A percentile compares a stretch with the other conserved stretches of the same genome.
phyloP scores from a whole-genome alignment of 1,140 invertebrate species.

The Sminthurides bifidus region DNA sequence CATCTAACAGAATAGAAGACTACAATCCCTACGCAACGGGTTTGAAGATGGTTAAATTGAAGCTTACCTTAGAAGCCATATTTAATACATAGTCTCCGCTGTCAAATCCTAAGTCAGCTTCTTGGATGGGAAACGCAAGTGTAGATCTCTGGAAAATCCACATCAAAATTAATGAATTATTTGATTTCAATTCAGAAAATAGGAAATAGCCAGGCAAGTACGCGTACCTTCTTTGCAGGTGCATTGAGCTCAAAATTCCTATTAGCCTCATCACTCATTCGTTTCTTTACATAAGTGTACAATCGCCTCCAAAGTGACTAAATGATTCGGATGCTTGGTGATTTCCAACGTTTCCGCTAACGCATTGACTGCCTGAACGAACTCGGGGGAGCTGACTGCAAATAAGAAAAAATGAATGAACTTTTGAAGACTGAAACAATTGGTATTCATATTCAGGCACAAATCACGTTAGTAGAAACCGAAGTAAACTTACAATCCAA shows the following conservation, averaged over 20 bases:
- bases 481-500: conserved; percentile 73
- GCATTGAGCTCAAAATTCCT: conserved; percentile 48
- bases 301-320: conserved; percentile 61
- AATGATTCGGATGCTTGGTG: conserved; percentile 64
- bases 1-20: neutral
- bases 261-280: conserved; percentile 48
- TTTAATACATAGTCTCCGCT: conserved; percentile 56
- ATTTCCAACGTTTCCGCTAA: conserved; percentile 69
- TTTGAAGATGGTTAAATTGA: neutral
- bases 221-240: conserved; percentile 3
- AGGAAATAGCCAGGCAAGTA: conserved; percentile 2
- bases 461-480: too few relatives aligned
- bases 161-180: too few relatives aligned
- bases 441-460: too few relatives aligned
- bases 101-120: conserved; percentile 55
- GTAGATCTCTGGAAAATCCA: conserved; percentile 47
- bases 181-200: conserved; percentile 40
- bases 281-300: conserved; percentile 52
- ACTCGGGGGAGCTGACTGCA: conserved; percentile 69
- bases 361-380: conserved; percentile 61
- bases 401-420: conserved; percentile 33
- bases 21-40: neutral
- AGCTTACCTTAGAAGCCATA: conserved; percentile 53
- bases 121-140: conserved; percentile 53
- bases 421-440: too few relatives aligned